Evolutionary conservation across 2,113 vertebrate species (phyloP).

Genomic region (Macheiramphus alcinus): DNA sequence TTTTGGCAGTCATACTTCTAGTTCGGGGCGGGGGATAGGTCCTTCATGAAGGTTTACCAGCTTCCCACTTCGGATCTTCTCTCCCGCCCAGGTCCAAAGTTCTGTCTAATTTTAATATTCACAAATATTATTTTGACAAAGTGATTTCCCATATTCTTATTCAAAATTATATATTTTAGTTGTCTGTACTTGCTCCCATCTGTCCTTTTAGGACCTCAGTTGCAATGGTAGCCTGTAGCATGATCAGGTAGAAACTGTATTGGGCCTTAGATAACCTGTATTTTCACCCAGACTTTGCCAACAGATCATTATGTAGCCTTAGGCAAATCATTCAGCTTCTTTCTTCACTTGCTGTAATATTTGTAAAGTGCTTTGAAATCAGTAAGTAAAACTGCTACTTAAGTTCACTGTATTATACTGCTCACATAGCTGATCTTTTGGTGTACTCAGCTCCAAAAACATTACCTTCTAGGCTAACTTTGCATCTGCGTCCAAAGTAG

Average conservation of each 20-base stretch:
- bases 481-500: not conserved
- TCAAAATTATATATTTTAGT: not conserved
- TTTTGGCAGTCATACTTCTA: not conserved
- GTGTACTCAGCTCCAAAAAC: not conserved
- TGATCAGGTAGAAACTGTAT: not conserved
- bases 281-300: not conserved
- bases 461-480: not conserved
- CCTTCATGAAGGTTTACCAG: not conserved
- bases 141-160: not conserved
- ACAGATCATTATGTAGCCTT: not conserved
- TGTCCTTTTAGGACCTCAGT: not conserved
- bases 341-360: not conserved
- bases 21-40: not conserved
- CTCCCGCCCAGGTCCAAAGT: not conserved
- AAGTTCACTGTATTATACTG: not conserved
- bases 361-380: not conserved
- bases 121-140: not conserved
- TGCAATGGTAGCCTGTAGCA: not conserved
- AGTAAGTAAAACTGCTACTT: not conserved
- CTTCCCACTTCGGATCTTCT: not conserved
- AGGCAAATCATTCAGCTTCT: not conserved
- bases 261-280: not conserved
- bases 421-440: not conserved
- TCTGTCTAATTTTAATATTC: not conserved
- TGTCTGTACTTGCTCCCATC: not conserved